A percentile compares a stretch with the other conserved stretches of the same genome.
Conservation (phyloP, 2,888 invertebrate species). For the Eupithecia subfuscata region DNA sequence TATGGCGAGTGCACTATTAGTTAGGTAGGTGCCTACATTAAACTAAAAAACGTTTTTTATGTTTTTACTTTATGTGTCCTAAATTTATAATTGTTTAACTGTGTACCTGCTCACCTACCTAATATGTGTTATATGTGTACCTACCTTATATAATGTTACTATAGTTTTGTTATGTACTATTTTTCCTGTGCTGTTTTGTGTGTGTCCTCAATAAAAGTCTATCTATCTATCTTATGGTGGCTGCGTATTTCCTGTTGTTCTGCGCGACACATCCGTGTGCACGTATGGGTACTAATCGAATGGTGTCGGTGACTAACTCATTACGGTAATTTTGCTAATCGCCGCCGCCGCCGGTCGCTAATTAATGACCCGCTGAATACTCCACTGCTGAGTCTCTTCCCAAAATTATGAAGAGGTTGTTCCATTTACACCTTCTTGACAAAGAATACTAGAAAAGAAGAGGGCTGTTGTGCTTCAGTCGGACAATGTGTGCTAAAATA, state of each 20-base stretch:
- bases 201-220: no score
- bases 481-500: background rate
- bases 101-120: no score
- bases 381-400: background rate
- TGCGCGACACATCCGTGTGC: background rate
- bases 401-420: background rate
- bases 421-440: background rate
- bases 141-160: no score
- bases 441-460: background rate
- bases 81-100: no score
- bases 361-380: background rate
- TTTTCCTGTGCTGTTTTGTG: no score
- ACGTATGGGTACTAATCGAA: conserved; percentile 14
- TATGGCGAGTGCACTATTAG: no score
- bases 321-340: conserved; percentile 45
- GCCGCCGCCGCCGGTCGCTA: background rate
- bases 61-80: no score
- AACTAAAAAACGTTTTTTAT: no score
- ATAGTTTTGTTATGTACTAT: no score
- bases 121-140: no score
- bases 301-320: conserved; percentile 43
- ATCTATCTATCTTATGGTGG: no score
- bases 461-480: background rate
- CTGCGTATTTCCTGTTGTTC: background rate
- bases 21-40: no score